Evolutionary conservation across 1,140 invertebrate genomes (phyloP), one percentile per base, ranked within the genome.

Genomic region (Eueides isabella): DNA sequence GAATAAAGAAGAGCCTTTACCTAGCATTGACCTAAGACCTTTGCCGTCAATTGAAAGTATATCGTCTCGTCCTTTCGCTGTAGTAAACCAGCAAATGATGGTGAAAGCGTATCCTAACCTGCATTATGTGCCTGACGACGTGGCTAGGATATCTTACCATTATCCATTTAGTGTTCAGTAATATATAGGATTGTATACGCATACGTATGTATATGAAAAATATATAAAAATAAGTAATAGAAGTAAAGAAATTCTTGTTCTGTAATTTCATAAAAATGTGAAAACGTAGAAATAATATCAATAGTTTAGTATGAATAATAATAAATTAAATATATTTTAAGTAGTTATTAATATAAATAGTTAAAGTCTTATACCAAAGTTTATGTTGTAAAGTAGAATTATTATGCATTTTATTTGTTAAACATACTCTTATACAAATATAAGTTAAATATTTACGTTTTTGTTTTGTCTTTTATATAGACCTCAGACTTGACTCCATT

Each of bases 1-100:
- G 26, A 80, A 80, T 28, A 93, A 91, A 62, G 90, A 92, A 38
- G 90, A 91, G 26, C 62, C 79, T 1, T 41, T 87, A 29, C 82
- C 87, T 1, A 89, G 82, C 67, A 30, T 90, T 2, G 90, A 93
- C 28, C 71, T 92, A 11, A 83, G 91, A 63, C 91, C 91, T 12
- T 61, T 93, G 38, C 91, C 91, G 2, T 92, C 90, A 2, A 93
- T 93, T 35, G 91, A 93, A 76, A 93, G 91, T 35, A 93, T 93
- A 35, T 90, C 92, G 0, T 88, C 92, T 7, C 79, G 91, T 30
- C 89, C 91, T 0, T 92, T 93, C 41, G 91, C 90, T 4, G 88
- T 93, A 1, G 86, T 93, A 12, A 93, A 93, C 67, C 93, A 94
- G 75, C 92, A 93, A 74, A 93, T 93, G 85, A 93, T 94, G 90